phyloP scores from a whole-genome alignment of 2,113 vertebrate genomes.

The Clinocottus analis region DNA sequence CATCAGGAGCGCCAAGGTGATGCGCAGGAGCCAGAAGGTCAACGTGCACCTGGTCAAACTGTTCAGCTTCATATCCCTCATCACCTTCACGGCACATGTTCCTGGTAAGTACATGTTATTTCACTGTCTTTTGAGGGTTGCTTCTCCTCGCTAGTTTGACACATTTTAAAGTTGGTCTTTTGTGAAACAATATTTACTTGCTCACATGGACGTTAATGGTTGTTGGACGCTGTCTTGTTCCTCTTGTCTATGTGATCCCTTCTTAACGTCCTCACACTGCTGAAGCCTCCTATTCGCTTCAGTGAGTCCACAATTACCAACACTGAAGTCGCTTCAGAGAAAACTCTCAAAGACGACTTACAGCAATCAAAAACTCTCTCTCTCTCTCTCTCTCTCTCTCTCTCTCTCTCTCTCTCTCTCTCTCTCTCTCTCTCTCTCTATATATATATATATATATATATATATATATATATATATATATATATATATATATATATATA shows the following conservation, averaged over 20 bases:
- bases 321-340: background rate
- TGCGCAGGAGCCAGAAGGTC: conserved; percentile 63
- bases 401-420: no score
- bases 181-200: background rate
- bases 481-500: no score
- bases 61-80: conserved; percentile 68
- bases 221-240: background rate
- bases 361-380: background rate
- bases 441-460: no score
- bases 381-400: no score
- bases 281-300: conserved; percentile 3
- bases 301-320: background rate
- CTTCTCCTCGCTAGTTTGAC: background rate
- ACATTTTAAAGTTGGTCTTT: background rate
- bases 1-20: conserved; percentile 52
- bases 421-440: no score
- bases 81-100: conserved; percentile 71
- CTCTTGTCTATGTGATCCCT: background rate
- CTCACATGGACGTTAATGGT: background rate
- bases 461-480: no score
- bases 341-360: background rate
- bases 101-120: conserved; percentile 59
- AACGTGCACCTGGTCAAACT: conserved; percentile 70
- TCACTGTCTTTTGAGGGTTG: background rate
- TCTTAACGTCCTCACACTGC: background rate